phyloP scores from a whole-genome alignment of 2,797 vertebrate genomes.

The Bovichtus variegatus region DNA sequence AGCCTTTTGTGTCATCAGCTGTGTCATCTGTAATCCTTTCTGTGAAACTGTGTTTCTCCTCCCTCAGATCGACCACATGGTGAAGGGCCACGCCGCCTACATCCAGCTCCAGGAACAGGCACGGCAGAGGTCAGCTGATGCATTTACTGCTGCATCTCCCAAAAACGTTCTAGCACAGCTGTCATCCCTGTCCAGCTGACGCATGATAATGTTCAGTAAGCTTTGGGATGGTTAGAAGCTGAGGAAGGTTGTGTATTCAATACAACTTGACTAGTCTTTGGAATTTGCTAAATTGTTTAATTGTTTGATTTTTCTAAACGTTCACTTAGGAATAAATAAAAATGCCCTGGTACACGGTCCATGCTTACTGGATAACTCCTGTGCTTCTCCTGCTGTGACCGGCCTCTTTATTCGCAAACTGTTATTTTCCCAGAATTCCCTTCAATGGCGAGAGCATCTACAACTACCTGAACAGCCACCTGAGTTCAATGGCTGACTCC shows the following conservation, averaged over 20 bases:
- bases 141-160: slow-evolving; percentile 3
- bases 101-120: slow-evolving; percentile 88
- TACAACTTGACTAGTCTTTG: not conserved
- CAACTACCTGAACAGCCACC: slow-evolving; percentile 92
- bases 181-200: slow-evolving; percentile 13
- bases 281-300: not conserved
- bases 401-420: not conserved
- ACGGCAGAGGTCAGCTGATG: slow-evolving; percentile 84
- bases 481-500: slow-evolving; percentile 87
- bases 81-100: slow-evolving; percentile 90
- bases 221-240: slow-evolving; percentile 10
- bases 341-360: not conserved
- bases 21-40: not conserved
- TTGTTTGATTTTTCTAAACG: not conserved
- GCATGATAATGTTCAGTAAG: not conserved
- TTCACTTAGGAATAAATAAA: not conserved
- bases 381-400: not conserved
- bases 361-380: not conserved
- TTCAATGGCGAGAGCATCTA: slow-evolving; percentile 88
- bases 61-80: slow-evolving; percentile 92
- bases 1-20: not conserved
- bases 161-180: slow-evolving; percentile 11
- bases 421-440: slow-evolving; percentile 31
- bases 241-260: not conserved
- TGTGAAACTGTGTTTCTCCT: slow-evolving; percentile 34